phyloP scores from a whole-genome alignment of 2,888 invertebrate species.

The Xanthorhoe spadicearia region DNA sequence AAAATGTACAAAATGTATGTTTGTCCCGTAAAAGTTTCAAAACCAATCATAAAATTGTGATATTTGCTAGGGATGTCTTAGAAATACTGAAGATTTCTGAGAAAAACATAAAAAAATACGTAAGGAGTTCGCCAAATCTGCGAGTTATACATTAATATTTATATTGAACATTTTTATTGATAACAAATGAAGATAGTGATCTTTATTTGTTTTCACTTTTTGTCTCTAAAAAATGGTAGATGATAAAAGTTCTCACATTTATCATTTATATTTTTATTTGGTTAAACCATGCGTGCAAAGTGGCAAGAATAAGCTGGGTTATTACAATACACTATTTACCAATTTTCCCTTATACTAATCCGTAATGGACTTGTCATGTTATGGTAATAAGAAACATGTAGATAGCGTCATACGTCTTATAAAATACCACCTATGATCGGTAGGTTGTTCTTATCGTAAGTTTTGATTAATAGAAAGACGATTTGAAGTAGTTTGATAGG shows the following conservation, averaged over 20 bases:
- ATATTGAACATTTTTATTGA: too few species aligned
- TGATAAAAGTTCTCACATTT: constrained; percentile 15
- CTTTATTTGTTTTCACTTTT: too few species aligned
- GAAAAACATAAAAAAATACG: too few species aligned
- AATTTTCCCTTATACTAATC: constrained; percentile 41
- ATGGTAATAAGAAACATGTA: constrained; percentile 75
- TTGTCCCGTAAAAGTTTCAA: too few species aligned
- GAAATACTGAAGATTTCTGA: too few species aligned
- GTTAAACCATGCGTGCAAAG: constrained; percentile 39
- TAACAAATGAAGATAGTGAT: too few species aligned
- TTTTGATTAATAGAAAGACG: constrained; percentile 44
- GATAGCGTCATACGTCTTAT: constrained; percentile 72
- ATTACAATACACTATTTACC: constrained; percentile 41
- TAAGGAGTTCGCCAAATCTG: too few species aligned
- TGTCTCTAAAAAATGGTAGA: background rate
- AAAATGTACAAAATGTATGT: too few species aligned
- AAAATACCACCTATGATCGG: constrained; percentile 37
- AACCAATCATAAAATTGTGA: too few species aligned
- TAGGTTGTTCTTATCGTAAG: constrained; percentile 25
- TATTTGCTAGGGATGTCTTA: too few species aligned
- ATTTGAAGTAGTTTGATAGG: constrained; percentile 32
- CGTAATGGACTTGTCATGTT: constrained; percentile 84
- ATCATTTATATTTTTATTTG: background rate
- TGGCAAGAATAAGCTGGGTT: constrained; percentile 34
- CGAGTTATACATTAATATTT: too few species aligned